Conservation (phyloP, 2,888 invertebrate genomes). For the Stomorhina lunata region DNA sequence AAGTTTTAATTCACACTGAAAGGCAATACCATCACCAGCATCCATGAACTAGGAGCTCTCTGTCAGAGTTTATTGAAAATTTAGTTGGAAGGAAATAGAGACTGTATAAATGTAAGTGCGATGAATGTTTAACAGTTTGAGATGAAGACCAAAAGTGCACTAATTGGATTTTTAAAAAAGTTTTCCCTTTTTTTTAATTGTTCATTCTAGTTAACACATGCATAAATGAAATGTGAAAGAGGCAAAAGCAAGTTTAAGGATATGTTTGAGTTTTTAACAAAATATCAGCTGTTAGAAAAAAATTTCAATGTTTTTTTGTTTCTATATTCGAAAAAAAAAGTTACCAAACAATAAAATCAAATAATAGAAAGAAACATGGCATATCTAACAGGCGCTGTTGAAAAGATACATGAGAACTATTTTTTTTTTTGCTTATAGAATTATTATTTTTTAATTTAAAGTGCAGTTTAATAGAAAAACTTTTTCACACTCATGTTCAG, state of each 20-base stretch:
- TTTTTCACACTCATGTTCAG: slow-evolving; percentile 4
- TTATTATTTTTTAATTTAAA: slow-evolving; percentile 51
- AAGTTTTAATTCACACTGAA: neutral
- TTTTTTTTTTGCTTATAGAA: neutral
- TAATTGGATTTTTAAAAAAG: slow-evolving; percentile 64
- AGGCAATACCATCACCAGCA: neutral
- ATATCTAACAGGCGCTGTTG: slow-evolving; percentile 45
- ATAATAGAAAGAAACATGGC: slow-evolving; percentile 45
- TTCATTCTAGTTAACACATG: neutral
- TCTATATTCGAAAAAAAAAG: slow-evolving; percentile 51
- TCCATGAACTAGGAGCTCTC: slow-evolving; percentile 28
- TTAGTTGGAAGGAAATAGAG: slow-evolving; percentile 32
- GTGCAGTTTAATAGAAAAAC: slow-evolving; percentile 55
- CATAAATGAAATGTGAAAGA: slow-evolving; percentile 4
- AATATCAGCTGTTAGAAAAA: slow-evolving; percentile 53
- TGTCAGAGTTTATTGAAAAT: slow-evolving; percentile 46
- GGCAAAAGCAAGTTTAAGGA: slow-evolving; percentile 15
- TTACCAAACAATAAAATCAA: slow-evolving; percentile 56
- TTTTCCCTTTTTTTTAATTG: neutral
- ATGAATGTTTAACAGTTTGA: neutral
- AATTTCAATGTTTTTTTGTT: slow-evolving; percentile 14
- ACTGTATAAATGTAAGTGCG: too few species aligned
- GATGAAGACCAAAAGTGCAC: slow-evolving; percentile 51
- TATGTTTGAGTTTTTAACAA: slow-evolving; percentile 5
- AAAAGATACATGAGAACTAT: neutral